Percentiles rank a stretch among this genome's conserved stretches.
Evolutionary conservation across 2,113 vertebrate genomes (phyloP).

Genomic region (Grus americana): DNA sequence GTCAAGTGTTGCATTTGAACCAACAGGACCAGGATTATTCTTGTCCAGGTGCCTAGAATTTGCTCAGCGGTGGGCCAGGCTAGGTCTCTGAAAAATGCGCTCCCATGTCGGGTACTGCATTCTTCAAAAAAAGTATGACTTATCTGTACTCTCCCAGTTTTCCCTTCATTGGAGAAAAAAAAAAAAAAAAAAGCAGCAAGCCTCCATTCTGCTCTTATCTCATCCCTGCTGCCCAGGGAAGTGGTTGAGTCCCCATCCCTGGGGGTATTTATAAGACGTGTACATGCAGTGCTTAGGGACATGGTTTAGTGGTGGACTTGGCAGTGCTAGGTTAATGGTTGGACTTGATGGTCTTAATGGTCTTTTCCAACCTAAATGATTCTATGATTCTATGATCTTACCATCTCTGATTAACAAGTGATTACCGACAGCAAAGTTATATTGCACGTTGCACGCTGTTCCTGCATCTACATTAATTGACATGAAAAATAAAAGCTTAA

Average conservation of each 20-base stretch:
- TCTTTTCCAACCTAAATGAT: not conserved
- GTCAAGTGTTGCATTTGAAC: not conserved
- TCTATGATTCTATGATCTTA: not conserved
- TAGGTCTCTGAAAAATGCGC: not conserved
- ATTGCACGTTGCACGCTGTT: constrained; percentile 5
- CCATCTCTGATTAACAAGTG: not conserved
- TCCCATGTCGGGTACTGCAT: not conserved
- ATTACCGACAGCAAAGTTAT: not conserved
- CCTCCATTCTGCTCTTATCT: not conserved
- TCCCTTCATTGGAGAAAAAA: not conserved
- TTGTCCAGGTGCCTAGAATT: not conserved
- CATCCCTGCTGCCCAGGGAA: not conserved
- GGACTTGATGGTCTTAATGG: not conserved
- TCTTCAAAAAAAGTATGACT: not conserved
- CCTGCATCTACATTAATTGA: constrained; percentile 18
- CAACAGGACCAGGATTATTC: not conserved
- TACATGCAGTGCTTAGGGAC: not conserved
- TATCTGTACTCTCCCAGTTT: not conserved
- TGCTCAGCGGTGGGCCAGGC: not conserved
- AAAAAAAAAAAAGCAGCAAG: not conserved
- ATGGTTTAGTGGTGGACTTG: no score
- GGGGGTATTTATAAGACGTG: not conserved
- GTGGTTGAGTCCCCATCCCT: no score
- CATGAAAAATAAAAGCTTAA: constrained; percentile 1
- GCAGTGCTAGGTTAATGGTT: not conserved